These are phyloP conservation scores for Casuarius casuarius DNA, from an alignment of 2,113 vertebrate genomes.

Conservation along the genomic window DNA sequence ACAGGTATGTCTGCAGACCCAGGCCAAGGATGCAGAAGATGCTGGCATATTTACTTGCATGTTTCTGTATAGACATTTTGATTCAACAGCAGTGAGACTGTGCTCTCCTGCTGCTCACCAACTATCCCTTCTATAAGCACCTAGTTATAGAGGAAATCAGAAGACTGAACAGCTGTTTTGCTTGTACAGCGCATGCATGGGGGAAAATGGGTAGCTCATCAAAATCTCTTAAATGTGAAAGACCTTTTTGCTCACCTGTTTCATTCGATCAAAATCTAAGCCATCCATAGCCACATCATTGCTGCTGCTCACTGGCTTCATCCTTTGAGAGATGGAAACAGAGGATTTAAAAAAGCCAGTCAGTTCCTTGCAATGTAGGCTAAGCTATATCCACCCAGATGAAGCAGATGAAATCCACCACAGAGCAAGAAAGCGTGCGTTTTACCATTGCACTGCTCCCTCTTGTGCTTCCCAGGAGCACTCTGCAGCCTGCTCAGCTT, in stretches of 20 bases:
- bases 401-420: background rate
- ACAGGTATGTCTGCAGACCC: background rate
- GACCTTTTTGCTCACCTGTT: slow-evolving; percentile 84
- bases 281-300: slow-evolving; percentile 89
- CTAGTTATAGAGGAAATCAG: slow-evolving; percentile 34
- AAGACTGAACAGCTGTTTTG: slow-evolving; percentile 42
- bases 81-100: background rate
- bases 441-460: fast-evolving
- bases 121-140: slow-evolving; percentile 46
- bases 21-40: slow-evolving; percentile 6
- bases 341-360: background rate
- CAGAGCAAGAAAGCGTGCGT: background rate
- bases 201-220: slow-evolving; percentile 64
- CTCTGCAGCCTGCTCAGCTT: background rate
- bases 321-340: slow-evolving; percentile 80
- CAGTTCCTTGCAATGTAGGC: background rate
- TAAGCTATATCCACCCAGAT: background rate
- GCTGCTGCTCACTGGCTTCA: slow-evolving; percentile 91
- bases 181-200: slow-evolving; percentile 58
- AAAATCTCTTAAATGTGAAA: background rate
- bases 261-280: slow-evolving; percentile 97
- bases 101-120: slow-evolving; percentile 1
- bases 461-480: background rate
- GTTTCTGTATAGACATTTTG: background rate
- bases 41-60: background rate